These are phyloP conservation scores for Nipponia nippon DNA, from an alignment of 2,113 vertebrate species.

Conservation along the genomic window DNA sequence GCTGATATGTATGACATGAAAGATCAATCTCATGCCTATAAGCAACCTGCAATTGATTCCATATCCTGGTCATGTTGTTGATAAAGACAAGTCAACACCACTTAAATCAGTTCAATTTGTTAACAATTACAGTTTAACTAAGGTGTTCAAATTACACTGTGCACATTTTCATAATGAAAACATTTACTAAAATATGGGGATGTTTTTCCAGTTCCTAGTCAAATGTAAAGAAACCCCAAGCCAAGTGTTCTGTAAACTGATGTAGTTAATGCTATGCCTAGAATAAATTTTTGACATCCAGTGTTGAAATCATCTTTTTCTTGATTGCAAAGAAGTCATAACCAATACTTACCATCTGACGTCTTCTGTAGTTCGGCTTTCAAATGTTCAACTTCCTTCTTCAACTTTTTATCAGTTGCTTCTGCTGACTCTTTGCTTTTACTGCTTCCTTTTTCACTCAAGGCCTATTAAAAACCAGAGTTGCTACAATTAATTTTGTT, in stretches of 20 bases:
- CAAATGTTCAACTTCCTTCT: conserved; percentile 76
- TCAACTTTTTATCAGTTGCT: conserved; percentile 72
- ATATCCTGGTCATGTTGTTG: neutral
- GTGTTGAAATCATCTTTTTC: neutral
- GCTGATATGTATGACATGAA: neutral
- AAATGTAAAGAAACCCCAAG: neutral
- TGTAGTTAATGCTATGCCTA: neutral
- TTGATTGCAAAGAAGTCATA: neutral
- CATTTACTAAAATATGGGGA: conserved; percentile 27
- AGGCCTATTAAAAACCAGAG: conserved; percentile 69
- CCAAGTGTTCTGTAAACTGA: neutral
- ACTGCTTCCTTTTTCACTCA: conserved; percentile 59
- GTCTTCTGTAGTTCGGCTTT: conserved; percentile 79
- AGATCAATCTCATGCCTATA: neutral
- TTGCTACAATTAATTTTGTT: neutral
- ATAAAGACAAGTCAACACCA: neutral
- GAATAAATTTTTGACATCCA: neutral
- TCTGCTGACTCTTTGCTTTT: conserved; percentile 54
- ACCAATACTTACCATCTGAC: conserved; percentile 72
- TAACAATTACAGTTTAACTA: neutral
- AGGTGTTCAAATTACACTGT: neutral
- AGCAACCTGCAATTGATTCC: neutral
- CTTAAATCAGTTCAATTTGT: neutral
- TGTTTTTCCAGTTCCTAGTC: neutral
- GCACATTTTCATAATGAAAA: conserved; percentile 16